These are phyloP conservation scores for Scelioninae gen. 2 DNA, from an alignment of 2,888 invertebrate species.

Conservation along the genomic window DNA sequence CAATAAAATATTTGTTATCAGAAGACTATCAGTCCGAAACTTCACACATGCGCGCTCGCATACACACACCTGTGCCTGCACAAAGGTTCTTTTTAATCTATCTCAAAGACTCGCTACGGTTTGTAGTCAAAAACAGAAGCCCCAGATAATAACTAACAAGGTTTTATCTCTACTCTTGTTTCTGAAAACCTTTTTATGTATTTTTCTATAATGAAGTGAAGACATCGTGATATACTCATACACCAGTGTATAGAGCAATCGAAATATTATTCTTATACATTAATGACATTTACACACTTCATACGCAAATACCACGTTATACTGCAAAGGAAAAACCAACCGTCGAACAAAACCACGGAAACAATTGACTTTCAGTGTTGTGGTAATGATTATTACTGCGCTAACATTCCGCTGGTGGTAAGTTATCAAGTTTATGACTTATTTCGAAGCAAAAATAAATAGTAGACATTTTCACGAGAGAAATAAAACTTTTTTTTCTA, in stretches of 20 bases:
- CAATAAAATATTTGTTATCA: conserved; percentile 54
- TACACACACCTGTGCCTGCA: conserved; percentile 59
- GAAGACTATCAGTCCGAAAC: conserved; percentile 58
- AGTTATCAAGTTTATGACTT: conserved; percentile 33
- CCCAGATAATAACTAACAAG: conserved; percentile 48
- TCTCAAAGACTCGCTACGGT: conserved; percentile 44
- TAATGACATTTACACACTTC: conserved; percentile 57
- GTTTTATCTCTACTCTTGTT: conserved; percentile 33
- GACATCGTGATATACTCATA: conserved; percentile 54
- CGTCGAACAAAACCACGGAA: conserved; percentile 30
- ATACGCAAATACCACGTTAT: conserved; percentile 44
- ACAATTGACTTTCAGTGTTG: conserved; percentile 29
- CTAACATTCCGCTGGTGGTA: conserved; percentile 10
- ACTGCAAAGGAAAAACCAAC: conserved; percentile 39
- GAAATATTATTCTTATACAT: conserved; percentile 55
- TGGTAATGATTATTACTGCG: conserved; percentile 2
- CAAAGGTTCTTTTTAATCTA: conserved; percentile 55
- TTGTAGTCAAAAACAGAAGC: conserved; percentile 50
- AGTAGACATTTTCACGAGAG: background rate
- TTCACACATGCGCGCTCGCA: conserved; percentile 55
- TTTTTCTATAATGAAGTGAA: conserved; percentile 52
- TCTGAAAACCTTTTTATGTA: conserved; percentile 30
- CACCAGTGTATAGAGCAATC: conserved; percentile 59
- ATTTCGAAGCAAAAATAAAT: conserved; percentile 4
- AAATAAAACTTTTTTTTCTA: background rate